Conservation (phyloP, 1,140 invertebrate genomes). For the Ptiloglossa arizonensis region DNA sequence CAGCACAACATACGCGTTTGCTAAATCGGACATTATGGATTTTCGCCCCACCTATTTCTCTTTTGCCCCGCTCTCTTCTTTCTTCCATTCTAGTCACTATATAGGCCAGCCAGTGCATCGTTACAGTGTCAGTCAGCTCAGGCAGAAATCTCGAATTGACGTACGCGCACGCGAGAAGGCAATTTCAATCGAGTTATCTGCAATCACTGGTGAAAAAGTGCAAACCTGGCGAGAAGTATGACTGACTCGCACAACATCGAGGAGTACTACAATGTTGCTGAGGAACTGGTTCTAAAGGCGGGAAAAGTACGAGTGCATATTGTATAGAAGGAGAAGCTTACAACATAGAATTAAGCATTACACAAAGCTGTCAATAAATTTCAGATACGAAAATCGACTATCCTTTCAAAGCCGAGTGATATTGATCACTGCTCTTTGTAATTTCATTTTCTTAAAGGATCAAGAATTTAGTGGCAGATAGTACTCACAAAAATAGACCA, state of each 20-base stretch:
- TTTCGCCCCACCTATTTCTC: constrained; percentile 21
- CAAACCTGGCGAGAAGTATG: constrained; percentile 45
- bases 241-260: constrained; percentile 70
- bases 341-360: not conserved
- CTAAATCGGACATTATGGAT: constrained; percentile 7
- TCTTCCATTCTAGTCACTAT: constrained; percentile 36
- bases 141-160: constrained; percentile 4
- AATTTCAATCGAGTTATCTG: not conserved
- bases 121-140: constrained; percentile 17
- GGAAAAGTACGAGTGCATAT: constrained; percentile 77
- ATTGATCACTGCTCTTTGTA: not conserved
- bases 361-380: not conserved
- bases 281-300: constrained; percentile 79
- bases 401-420: not conserved
- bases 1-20: not conserved
- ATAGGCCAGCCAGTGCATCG: constrained; percentile 25
- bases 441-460: not conserved
- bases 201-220: not conserved
- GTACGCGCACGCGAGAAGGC: not conserved
- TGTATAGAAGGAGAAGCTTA: not conserved
- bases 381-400: not conserved
- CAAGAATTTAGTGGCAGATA: not conserved
- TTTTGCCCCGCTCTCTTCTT: constrained; percentile 30
- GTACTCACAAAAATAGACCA: too few relatives aligned
- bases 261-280: constrained; percentile 76